Evolutionary conservation across 53 echinoderm and acorn worm genomes (phyloP), one percentile per base, ranked within the genome.

Genomic region (Mesocentrotus franciscanus): DNA sequence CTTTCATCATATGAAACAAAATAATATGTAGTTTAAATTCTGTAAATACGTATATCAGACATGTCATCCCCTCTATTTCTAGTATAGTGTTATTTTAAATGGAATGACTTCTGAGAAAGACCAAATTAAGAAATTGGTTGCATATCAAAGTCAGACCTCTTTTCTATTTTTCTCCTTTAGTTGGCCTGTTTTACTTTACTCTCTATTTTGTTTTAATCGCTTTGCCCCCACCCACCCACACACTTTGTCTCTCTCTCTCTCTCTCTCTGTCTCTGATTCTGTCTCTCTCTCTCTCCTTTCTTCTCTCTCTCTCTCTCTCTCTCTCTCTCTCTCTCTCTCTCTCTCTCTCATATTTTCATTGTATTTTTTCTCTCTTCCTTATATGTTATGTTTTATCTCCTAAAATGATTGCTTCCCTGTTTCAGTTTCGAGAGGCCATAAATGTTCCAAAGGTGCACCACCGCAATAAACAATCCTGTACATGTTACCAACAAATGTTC

Each of bases 381-480:
- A 30, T 74, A 74, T 74, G 74, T 74, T 74, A 29, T 74, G 74
- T 74, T 74, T 10, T 32, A 12, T 81, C 81, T 81, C 22, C 22
- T 81, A 17, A 81, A 81, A 81, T 81, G 42, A 81, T 18, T 36
- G 81, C 81, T 81, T 81, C 74, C 74, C 42, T 42, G 81, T 39
- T 81, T 81, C 81, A 42, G 39, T 81, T 81, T 81, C 81, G 15
- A 12, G 33, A 29, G 33, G 42, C 34, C 36, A 81, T 81, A 81
- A 42, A 81, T 81, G 39, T 42, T 81, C 36, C 42, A 42, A 33
- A 81, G 81, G 11, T 81, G 81, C 81, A 81, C 33, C 9, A 79
- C 1, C 18, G 39, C 81, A 36, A 81, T 35, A 81, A 39, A 81
- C 39, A 36, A 74, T 74, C 3, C 74, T 16, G 18, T 30, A 10